Percentiles rank a stretch among this genome's conserved stretches.
phyloP scores from a whole-genome alignment of 1,140 invertebrate species.

The Phortica variegata region DNA sequence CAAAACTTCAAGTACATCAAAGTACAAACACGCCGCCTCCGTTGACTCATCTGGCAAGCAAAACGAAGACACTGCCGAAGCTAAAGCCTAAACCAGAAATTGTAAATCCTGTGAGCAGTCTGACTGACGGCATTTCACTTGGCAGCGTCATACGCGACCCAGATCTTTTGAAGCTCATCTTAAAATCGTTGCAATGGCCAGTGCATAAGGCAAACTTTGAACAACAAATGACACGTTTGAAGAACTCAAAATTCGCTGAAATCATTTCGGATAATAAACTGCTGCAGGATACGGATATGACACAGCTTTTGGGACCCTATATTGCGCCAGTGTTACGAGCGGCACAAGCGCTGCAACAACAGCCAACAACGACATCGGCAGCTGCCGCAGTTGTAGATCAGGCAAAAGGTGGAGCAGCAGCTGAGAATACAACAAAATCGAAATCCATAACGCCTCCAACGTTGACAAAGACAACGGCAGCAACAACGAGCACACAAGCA shows the following conservation, averaged over 20 bases:
- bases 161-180: slow-evolving; percentile 47
- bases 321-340: slow-evolving; percentile 33
- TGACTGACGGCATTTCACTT: slow-evolving; percentile 41
- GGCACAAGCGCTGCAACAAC: slow-evolving; percentile 14
- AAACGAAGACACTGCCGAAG: slow-evolving; percentile 10
- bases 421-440: slow-evolving; percentile 25
- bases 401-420: slow-evolving; percentile 12
- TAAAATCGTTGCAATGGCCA: slow-evolving; percentile 53
- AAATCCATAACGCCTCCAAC: slow-evolving; percentile 1
- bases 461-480: neutral
- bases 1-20: slow-evolving; percentile 21
- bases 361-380: slow-evolving; percentile 16
- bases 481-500: slow-evolving; percentile 9
- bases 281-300: slow-evolving; percentile 49
- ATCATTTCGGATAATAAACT: slow-evolving; percentile 51
- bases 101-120: slow-evolving; percentile 11
- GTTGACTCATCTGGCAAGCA: too few relatives aligned
- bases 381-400: neutral
- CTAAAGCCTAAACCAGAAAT: slow-evolving; percentile 17
- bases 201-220: slow-evolving; percentile 35
- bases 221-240: slow-evolving; percentile 42
- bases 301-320: slow-evolving; percentile 47
- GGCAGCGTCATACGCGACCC: slow-evolving; percentile 48
- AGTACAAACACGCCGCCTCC: neutral
- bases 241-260: slow-evolving; percentile 41